These are phyloP conservation scores for Bruchidius siliquastri DNA, from an alignment of 2,888 invertebrate genomes.

Conservation along the genomic window DNA sequence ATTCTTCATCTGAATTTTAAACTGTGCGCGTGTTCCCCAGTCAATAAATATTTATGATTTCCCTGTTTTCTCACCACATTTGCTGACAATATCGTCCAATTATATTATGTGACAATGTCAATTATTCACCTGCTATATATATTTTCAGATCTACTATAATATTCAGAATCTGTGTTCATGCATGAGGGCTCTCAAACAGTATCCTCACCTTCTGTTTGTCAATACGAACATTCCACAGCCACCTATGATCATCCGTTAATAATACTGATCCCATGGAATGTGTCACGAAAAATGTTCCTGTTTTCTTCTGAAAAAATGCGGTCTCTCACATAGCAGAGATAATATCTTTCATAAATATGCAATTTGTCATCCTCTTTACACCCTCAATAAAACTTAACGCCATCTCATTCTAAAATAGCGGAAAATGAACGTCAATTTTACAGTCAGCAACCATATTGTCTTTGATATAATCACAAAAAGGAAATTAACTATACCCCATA, in stretches of 20 bases:
- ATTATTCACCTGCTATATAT: no score
- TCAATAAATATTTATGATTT: no score
- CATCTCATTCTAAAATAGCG: background rate
- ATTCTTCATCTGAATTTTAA: no score
- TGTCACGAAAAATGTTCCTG: background rate
- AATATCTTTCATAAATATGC: background rate
- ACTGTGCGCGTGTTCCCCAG: no score
- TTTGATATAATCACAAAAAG: background rate
- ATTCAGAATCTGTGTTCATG: no score
- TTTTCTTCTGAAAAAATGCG: background rate
- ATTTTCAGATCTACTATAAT: no score
- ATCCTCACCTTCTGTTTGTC: no score
- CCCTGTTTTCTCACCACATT: no score
- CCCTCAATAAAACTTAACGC: background rate
- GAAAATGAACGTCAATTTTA: background rate
- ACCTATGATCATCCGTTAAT: background rate
- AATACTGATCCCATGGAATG: background rate
- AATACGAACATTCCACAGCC: no score
- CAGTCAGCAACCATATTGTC: background rate
- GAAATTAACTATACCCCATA: background rate
- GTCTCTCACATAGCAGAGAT: background rate
- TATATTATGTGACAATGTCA: no score
- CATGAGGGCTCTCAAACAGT: no score
- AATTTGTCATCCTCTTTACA: background rate
- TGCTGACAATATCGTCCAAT: no score